Percentiles rank a stretch among this genome's conserved stretches.
phyloP scores from a whole-genome alignment of 2,888 invertebrate genomes.

The Caradrina clavipalpis region DNA sequence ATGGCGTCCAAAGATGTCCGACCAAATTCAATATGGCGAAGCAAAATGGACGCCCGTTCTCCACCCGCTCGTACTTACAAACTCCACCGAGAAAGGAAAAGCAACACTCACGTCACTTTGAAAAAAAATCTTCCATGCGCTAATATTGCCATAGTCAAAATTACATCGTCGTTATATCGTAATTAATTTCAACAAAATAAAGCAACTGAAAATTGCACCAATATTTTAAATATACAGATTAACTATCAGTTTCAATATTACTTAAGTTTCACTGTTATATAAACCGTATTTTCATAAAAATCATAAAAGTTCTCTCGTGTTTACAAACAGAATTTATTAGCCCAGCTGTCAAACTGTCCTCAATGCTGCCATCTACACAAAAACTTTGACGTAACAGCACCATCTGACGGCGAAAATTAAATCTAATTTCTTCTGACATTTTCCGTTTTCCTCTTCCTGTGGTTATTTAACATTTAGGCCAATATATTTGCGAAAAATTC shows the following conservation, averaged over 20 bases:
- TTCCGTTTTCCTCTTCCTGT: slow-evolving; percentile 85
- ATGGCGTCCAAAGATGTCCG: slow-evolving; percentile 94
- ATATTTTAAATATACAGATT: background rate
- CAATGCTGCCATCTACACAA: slow-evolving; percentile 69
- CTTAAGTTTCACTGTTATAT: background rate
- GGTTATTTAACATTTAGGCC: slow-evolving; percentile 85
- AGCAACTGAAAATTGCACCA: background rate
- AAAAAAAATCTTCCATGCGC: slow-evolving; percentile 54
- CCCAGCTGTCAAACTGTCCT: slow-evolving; percentile 52
- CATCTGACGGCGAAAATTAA: slow-evolving; percentile 70
- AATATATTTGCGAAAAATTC: slow-evolving; percentile 68
- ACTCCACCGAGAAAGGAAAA: slow-evolving; percentile 75
- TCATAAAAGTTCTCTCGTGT: slow-evolving; percentile 9
- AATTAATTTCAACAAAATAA: slow-evolving; percentile 21
- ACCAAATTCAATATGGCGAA: slow-evolving; percentile 91
- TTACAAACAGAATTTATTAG: slow-evolving; percentile 33
- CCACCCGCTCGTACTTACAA: slow-evolving; percentile 73
- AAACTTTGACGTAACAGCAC: slow-evolving; percentile 70
- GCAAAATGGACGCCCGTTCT: slow-evolving; percentile 90
- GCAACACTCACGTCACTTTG: slow-evolving; percentile 69
- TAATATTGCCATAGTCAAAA: slow-evolving; percentile 71
- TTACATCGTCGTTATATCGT: background rate
- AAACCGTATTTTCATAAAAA: slow-evolving; percentile 3
- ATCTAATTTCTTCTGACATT: slow-evolving; percentile 47
- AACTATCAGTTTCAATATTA: background rate